Conservation (phyloP, 2,888 invertebrate species). For the Tetramorium bicarinatum region DNA sequence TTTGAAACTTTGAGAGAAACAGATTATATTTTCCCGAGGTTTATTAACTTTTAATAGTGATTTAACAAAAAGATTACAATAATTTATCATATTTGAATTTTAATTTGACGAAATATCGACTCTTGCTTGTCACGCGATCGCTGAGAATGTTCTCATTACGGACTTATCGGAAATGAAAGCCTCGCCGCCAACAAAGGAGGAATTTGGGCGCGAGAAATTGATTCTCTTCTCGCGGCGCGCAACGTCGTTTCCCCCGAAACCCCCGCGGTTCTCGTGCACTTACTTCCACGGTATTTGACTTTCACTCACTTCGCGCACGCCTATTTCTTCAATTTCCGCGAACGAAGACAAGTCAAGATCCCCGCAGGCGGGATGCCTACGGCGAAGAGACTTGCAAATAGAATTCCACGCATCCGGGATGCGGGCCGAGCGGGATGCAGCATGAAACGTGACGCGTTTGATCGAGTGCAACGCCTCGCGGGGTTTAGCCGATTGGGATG, state of each 20-base stretch:
- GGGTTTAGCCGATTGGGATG: constrained; percentile 44
- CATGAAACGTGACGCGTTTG: constrained; percentile 63
- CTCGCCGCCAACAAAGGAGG: background rate
- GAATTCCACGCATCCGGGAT: constrained; percentile 33
- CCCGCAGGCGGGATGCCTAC: constrained; percentile 30
- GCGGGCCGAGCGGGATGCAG: constrained; percentile 10
- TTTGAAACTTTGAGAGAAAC: constrained; percentile 11
- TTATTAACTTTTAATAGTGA: constrained; percentile 20
- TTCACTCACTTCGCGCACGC: constrained; percentile 29
- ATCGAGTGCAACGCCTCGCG: constrained; percentile 59
- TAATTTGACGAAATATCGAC: background rate
- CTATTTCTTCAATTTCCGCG: constrained; percentile 51
- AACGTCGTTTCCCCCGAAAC: background rate
- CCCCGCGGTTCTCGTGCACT: background rate
- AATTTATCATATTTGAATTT: constrained; percentile 9
- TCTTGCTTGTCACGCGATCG: background rate
- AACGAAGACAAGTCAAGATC: constrained; percentile 45
- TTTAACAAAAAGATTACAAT: background rate
- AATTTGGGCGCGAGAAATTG: constrained; percentile 8
- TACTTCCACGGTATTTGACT: constrained; percentile 38
- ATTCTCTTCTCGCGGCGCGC: constrained; percentile 5
- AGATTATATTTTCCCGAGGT: constrained; percentile 22
- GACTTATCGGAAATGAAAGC: background rate
- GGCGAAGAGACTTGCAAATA: constrained; percentile 50
- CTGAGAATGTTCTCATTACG: background rate